Conservation (phyloP, 2,113 vertebrate genomes). For the Todiramphus saurophagus region DNA sequence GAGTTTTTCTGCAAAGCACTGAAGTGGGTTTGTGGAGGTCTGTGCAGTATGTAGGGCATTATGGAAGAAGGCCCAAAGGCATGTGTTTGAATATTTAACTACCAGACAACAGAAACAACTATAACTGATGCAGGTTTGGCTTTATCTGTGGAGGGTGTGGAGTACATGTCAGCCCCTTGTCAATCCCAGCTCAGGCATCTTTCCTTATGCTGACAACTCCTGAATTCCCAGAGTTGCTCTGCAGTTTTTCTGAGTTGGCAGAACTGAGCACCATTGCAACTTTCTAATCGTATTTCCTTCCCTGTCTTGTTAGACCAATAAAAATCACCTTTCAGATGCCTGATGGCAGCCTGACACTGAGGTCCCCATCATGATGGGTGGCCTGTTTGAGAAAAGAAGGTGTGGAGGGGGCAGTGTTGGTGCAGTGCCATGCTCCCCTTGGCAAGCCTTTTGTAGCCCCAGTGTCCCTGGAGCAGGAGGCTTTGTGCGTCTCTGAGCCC, state of each 20-base stretch:
- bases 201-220: not conserved
- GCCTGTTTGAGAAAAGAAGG: too few species aligned
- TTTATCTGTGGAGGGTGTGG: not conserved
- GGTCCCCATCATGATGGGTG: too few species aligned
- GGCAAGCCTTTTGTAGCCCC: too few species aligned
- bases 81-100: not conserved
- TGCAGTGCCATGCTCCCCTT: too few species aligned
- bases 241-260: not conserved
- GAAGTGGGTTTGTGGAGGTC: not conserved
- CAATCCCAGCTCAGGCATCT: not conserved
- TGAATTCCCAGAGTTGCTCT: not conserved
- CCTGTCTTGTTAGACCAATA: not conserved
- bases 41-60: not conserved
- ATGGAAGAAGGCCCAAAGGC: not conserved
- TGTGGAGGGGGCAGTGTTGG: too few species aligned
- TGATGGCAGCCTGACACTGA: too few species aligned
- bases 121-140: not conserved
- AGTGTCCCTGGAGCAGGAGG: too few species aligned
- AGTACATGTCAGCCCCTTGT: not conserved
- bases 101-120: not conserved
- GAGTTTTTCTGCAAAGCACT: not conserved
- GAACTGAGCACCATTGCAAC: not conserved
- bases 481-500: too few species aligned
- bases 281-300: not conserved
- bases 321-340: not conserved